Evolutionary conservation across 2,888 invertebrate species (phyloP), one percentile per base, ranked within the genome.

Genomic region (Aricia artaxerxes): DNA sequence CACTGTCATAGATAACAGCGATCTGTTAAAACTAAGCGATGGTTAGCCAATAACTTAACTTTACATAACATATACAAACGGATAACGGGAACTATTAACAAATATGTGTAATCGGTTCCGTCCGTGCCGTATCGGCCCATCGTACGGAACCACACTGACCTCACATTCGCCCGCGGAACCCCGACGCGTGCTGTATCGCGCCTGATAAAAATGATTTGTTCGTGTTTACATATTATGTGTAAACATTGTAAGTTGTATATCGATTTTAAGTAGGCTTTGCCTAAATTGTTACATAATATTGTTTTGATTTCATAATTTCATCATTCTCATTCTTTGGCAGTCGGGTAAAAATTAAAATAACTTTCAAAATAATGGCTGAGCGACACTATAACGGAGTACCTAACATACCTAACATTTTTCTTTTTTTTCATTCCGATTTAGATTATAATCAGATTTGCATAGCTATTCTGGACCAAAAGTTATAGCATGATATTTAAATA

Each of bases 231-330:
- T 24, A 69, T 69, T 9, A 69, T 69, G 35, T 69, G 69, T 69
- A 69, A 69, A 69, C 69, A 69, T 69, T 69, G 69, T 69, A 31
- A 69, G 4, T 64, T 64, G 64, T 69, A 69, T 69, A 69, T 69
- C 69, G 35, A 69, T 69, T 69, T 35, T 38, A 35, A 38, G 69
- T 69, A 35, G 13, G 35, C 69, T 69, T 38, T 69, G 31, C 38
- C 35, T 35, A 24, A 7, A 61, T 24, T 61, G 6, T 61, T 61
- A 24, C 24, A 24, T 61, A 9, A 49, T 49, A 49, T 9, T 44
- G 44, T 49, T 49, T 49, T 49, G 2, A 49, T 2, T 49, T 49
- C 49, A 2, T 49, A 13, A 13, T 0, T 24, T 24, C 7, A 6
- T 61, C 24, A 24, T 24, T 24, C 24, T 24, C 24, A 24, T 24